phyloP scores from a whole-genome alignment of 2,113 vertebrate genomes.

The Psilopogon haemacephalus region DNA sequence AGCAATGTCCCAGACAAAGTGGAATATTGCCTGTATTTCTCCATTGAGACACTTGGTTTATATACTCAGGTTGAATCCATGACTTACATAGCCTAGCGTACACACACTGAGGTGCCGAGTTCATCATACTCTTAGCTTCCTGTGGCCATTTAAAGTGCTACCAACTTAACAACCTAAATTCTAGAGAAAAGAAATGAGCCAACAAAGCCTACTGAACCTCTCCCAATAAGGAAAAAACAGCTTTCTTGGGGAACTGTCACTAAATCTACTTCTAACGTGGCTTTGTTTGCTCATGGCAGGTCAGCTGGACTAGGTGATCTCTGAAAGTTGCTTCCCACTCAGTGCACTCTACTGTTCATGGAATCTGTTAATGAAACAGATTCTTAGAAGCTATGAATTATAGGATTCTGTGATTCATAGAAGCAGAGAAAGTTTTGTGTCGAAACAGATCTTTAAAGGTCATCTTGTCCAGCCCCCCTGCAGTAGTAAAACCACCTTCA shows the following conservation, averaged over 20 bases:
- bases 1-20: too few species aligned
- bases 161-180: background rate
- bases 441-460: too few species aligned
- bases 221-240: background rate
- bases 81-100: background rate
- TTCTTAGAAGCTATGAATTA: too few species aligned
- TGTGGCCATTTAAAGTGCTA: background rate
- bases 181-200: background rate
- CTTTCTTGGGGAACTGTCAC: background rate
- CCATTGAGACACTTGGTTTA: background rate
- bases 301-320: accelerated
- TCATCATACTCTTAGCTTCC: accelerated
- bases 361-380: too few species aligned
- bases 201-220: background rate
- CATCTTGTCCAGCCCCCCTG: too few species aligned
- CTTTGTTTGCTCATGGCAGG: background rate
- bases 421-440: too few species aligned
- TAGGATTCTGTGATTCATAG: too few species aligned
- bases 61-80: background rate
- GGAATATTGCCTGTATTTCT: background rate
- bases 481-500: too few species aligned
- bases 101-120: accelerated
- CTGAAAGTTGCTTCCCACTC: background rate
- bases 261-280: background rate
- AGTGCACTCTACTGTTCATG: background rate